phyloP scores from a whole-genome alignment of 1,140 invertebrate species.

The Tribolium castaneum region DNA sequence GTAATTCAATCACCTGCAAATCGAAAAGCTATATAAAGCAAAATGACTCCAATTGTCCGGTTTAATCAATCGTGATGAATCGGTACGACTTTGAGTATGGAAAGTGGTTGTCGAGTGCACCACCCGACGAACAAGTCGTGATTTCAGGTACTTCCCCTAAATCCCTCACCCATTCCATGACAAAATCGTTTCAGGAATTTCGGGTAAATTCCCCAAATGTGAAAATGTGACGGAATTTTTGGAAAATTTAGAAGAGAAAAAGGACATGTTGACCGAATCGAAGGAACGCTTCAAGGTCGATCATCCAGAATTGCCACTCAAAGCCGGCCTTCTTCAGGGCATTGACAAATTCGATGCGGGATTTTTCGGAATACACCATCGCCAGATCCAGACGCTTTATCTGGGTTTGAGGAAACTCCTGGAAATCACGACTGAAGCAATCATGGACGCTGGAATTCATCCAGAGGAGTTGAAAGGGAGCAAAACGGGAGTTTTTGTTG shows the following conservation, averaged over 20 bases:
- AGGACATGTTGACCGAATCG: conserved; percentile 86
- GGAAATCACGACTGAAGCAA: conserved; percentile 87
- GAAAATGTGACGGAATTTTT: conserved; percentile 81
- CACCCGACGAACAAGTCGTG: conserved; percentile 82
- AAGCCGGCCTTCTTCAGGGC: conserved; percentile 84
- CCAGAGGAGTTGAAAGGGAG: conserved; percentile 73
- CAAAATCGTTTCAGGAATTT: conserved; percentile 69
- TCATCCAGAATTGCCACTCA: conserved; percentile 76
- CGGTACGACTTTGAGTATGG: neutral
- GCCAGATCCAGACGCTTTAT: conserved; percentile 89
- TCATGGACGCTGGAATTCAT: conserved; percentile 86
- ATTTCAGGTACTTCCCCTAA: conserved; percentile 68
- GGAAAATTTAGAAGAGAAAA: conserved; percentile 83
- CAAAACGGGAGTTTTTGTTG: conserved; percentile 86
- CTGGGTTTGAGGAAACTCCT: conserved; percentile 87
- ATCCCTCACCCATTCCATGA: neutral
- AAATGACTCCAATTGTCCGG: neutral
- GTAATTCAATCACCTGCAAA: neutral
- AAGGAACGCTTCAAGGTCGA: conserved; percentile 78
- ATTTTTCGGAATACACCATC: conserved; percentile 84
- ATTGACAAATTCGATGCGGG: conserved; percentile 85
- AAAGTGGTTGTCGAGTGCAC: conserved; percentile 41
- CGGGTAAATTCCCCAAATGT: conserved; percentile 89
- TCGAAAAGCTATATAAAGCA: neutral
- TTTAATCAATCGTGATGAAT: neutral